phyloP scores from a whole-genome alignment of 1,140 invertebrate genomes.

The Muscidifurax raptorellus region DNA sequence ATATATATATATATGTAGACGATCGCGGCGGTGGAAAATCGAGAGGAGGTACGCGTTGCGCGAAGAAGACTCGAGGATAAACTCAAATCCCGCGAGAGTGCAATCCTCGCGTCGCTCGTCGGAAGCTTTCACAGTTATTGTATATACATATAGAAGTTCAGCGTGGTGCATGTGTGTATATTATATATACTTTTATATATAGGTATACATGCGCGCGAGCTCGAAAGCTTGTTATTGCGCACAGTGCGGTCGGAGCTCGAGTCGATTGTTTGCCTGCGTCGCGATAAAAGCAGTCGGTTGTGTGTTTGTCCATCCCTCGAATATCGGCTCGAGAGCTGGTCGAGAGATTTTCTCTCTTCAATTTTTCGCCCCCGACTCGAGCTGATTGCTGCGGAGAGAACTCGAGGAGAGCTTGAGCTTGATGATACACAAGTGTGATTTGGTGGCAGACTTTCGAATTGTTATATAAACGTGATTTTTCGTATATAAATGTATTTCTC shows the following conservation, averaged over 20 bases:
- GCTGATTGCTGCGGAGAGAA: not conserved
- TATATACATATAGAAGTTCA: constrained; percentile 23
- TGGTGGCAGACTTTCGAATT: not conserved
- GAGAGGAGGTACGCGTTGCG: not conserved
- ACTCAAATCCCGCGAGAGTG: constrained; percentile 33
- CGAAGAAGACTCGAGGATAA: constrained; percentile 4
- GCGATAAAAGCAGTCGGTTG: constrained; percentile 67
- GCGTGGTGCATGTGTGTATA: constrained; percentile 5
- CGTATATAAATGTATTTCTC: too few species aligned
- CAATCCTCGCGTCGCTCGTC: constrained; percentile 6
- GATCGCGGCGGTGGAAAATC: not conserved
- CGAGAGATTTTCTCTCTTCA: not conserved
- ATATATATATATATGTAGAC: too few species aligned
- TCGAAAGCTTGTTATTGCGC: not conserved
- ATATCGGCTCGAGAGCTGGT: constrained; percentile 36
- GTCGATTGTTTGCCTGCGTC: constrained; percentile 66
- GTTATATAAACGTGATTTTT: too few species aligned
- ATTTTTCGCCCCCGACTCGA: not conserved
- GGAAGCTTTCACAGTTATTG: constrained; percentile 52
- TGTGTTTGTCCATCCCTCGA: constrained; percentile 66
- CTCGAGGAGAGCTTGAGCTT: too few species aligned
- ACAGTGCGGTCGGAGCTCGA: constrained; percentile 6
- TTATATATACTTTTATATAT: too few species aligned
- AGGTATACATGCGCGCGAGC: too few species aligned
- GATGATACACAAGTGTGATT: constrained; percentile 37